These are phyloP conservation scores for Chaetura pelagica DNA, from an alignment of 2,113 vertebrate species.

Conservation along the genomic window DNA sequence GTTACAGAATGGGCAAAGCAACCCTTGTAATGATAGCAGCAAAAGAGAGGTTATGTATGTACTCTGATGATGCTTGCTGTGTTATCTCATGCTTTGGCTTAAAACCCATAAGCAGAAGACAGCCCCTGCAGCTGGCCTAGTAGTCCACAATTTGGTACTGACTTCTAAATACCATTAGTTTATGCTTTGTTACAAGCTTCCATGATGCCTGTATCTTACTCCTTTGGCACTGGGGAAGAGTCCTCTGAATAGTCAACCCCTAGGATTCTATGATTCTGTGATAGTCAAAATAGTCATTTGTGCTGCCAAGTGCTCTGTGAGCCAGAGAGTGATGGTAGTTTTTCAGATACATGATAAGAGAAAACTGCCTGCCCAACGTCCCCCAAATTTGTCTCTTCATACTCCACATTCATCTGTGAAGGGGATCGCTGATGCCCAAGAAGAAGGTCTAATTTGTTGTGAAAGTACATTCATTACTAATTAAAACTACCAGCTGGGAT, in stretches of 20 bases:
- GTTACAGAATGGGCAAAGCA: background rate
- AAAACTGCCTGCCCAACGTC: background rate
- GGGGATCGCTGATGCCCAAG: slow-evolving; percentile 12
- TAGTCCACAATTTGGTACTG: background rate
- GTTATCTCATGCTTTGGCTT: slow-evolving; percentile 3
- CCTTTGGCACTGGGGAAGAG: background rate
- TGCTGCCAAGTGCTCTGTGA: slow-evolving; percentile 35
- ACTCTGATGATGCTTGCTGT: background rate
- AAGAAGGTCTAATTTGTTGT: slow-evolving; percentile 52
- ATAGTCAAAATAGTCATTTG: slow-evolving; percentile 9
- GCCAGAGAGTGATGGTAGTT: slow-evolving; percentile 1
- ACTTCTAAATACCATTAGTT: slow-evolving; percentile 9
- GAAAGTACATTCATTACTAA: slow-evolving; percentile 27
- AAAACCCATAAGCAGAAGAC: background rate
- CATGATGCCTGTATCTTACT: background rate
- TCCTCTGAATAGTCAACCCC: slow-evolving; percentile 18
- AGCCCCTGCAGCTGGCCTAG: slow-evolving; percentile 14
- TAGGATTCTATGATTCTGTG: too few relatives aligned
- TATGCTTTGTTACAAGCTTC: slow-evolving; percentile 3
- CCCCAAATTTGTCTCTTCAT: slow-evolving; percentile 25
- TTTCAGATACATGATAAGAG: slow-evolving; percentile 23
- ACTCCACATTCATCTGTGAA: slow-evolving; percentile 39
- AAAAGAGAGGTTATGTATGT: background rate
- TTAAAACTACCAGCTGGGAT: slow-evolving; percentile 55
- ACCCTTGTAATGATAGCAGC: background rate